Conservation (phyloP, 2,113 vertebrate genomes). For the Muscicapa adusta region DNA sequence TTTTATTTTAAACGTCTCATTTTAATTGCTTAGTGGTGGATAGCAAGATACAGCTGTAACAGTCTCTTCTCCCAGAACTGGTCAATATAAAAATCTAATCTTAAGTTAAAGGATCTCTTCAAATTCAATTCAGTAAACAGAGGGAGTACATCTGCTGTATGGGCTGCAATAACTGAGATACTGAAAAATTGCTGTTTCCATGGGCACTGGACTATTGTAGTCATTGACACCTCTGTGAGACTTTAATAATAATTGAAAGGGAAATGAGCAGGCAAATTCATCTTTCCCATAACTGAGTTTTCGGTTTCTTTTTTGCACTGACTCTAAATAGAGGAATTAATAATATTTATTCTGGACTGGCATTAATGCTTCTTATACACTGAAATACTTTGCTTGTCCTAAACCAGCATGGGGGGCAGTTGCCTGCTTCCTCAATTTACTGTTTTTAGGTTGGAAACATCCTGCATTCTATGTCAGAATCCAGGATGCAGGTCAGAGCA, state of each 20-base stretch:
- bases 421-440: not conserved
- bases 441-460: not conserved
- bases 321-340: not conserved
- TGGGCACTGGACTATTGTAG: not conserved
- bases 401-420: not conserved
- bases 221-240: not conserved
- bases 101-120: not conserved
- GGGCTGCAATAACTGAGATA: not conserved
- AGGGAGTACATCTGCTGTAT: not conserved
- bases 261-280: not conserved
- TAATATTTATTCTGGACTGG: not conserved
- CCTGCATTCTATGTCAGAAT: not conserved
- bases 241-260: not conserved
- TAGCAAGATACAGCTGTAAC: not conserved
- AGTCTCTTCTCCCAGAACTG: not conserved
- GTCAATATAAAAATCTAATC: not conserved
- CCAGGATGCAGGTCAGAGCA: not conserved
- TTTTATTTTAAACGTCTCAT: not conserved
- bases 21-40: not conserved
- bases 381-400: not conserved
- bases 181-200: not conserved
- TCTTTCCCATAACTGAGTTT: not conserved
- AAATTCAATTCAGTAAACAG: not conserved
- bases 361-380: not conserved
- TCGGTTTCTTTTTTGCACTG: not conserved